These are phyloP conservation scores for Galeopterus variegatus DNA, from an alignment of 2,113 vertebrate genomes.

Conservation along the genomic window DNA sequence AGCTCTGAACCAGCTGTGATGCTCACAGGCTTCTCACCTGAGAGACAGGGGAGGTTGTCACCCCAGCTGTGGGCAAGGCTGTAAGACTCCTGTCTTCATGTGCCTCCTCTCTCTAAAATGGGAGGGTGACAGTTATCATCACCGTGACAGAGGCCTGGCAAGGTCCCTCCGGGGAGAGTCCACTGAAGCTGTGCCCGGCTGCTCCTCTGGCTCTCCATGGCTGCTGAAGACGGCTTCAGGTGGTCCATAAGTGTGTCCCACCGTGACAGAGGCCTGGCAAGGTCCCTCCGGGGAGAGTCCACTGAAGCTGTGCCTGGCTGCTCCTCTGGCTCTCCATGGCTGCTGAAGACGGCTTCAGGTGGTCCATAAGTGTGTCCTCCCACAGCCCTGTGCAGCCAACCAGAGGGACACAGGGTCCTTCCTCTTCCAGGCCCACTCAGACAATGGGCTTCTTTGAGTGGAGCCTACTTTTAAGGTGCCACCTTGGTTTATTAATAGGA, in stretches of 20 bases:
- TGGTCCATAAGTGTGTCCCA: fast-evolving
- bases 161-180: not conserved
- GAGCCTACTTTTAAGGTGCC: not conserved
- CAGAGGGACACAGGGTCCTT: not conserved
- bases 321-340: no score
- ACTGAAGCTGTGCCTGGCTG: fast-evolving
- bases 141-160: not conserved
- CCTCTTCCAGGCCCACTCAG: not conserved
- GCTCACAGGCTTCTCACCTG: not conserved
- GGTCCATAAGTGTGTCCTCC: not conserved
- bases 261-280: not conserved
- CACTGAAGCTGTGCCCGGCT: fast-evolving
- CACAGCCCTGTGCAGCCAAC: not conserved
- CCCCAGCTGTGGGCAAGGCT: not conserved
- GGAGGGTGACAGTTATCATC: fast-evolving
- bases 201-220: no score
- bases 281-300: not conserved
- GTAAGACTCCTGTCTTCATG: not conserved
- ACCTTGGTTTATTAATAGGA: not conserved
- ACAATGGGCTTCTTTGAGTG: not conserved
- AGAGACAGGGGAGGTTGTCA: not conserved
- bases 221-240: no score
- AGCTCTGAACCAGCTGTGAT: not conserved
- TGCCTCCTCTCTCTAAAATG: not conserved
- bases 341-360: no score